Evolutionary conservation across 2,113 vertebrate species (phyloP), one percentile per base, ranked within the genome.

Genomic region (Mesoclemmys tuberculata): DNA sequence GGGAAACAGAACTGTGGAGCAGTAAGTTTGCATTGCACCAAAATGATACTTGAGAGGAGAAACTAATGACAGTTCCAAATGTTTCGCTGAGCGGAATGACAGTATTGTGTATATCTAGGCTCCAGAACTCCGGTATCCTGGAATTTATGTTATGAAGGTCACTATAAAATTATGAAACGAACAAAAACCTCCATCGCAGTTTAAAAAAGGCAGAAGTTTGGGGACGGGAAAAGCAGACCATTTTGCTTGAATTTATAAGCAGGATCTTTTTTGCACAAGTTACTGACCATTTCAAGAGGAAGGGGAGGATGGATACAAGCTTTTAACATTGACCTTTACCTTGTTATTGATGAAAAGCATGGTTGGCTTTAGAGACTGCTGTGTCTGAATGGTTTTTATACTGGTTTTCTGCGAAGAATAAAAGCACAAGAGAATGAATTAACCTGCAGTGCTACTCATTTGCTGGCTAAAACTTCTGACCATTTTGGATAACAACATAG

Each of bases 401-500:
- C 16, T 9, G 68, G 10, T 27, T 11, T 9, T 10, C 1, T 49
- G 54, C 12, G 2, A 31, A 82, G 41, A 83, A 90, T 6, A 55
- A 92, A 51, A 82, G 83, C 16, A 61, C 31, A 87, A 0, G 26
- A 84, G 80, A 89, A 48, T 52, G 55, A 82, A 68, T 52, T 84
- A 94, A 94, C 94, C 84, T 89, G 56, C 87, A 90, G 0, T 88
- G 55, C 29, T 92, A 88, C 44, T 56, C 74, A 31, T 49, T 71
- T 96, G 44, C 79, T 93, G 64, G 83, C 87, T 94, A 93, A 85
- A 13, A 52, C 87, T 61, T 93, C 52, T 93, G 77, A 84, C 94
- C 88, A 84, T 96, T 94, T 94, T 92, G 93, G 93, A 91, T 90
- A 92, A 56, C 24, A 49, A 86, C 35, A 93, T 18, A 81, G 56